These are phyloP conservation scores for Perizoma affinitatum DNA, from an alignment of 2,888 invertebrate genomes.

Conservation along the genomic window DNA sequence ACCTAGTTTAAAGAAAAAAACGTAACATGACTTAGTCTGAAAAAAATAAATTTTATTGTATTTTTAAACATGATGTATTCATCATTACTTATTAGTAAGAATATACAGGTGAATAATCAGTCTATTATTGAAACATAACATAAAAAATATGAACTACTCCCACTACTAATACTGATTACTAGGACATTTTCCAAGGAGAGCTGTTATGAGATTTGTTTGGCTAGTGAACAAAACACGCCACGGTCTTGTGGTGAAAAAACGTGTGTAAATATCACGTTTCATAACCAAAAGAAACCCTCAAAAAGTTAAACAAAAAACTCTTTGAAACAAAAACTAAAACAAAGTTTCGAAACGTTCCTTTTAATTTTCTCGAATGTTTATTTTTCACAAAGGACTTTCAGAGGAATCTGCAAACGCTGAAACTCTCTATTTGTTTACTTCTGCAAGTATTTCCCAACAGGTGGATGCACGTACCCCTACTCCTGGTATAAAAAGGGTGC, in stretches of 20 bases:
- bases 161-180: too few relatives aligned
- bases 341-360: background rate
- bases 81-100: too few relatives aligned
- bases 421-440: constrained; percentile 14
- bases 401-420: constrained; percentile 9
- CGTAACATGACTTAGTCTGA: too few relatives aligned
- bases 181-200: too few relatives aligned
- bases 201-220: too few relatives aligned
- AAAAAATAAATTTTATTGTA: too few relatives aligned
- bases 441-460: constrained; percentile 18
- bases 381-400: constrained; percentile 6
- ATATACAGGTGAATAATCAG: too few relatives aligned
- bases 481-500: constrained; percentile 18
- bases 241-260: background rate
- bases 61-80: too few relatives aligned
- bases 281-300: background rate
- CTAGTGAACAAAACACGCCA: background rate
- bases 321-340: too few relatives aligned
- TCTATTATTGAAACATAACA: too few relatives aligned
- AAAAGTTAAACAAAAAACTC: background rate
- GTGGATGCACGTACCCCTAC: constrained; percentile 1
- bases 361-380: background rate
- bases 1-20: too few relatives aligned
- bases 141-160: too few relatives aligned
- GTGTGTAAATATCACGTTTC: background rate